Conservation (phyloP, 2,797 vertebrate species). For the Rhinophrynus dorsalis region DNA sequence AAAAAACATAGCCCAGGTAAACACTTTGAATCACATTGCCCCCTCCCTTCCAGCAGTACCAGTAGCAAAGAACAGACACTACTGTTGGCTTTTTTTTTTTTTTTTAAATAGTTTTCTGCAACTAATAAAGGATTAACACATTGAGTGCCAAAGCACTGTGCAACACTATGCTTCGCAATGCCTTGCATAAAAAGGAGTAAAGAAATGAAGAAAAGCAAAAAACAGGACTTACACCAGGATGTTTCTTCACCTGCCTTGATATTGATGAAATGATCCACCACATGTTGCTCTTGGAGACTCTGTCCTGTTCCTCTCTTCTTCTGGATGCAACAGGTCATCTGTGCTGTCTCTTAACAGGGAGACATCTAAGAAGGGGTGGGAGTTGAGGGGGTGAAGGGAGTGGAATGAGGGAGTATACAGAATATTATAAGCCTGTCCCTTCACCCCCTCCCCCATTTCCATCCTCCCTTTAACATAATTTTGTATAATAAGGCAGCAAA, state of each 20-base stretch:
- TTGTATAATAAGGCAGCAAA: slow-evolving; percentile 14
- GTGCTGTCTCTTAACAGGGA: slow-evolving; percentile 3
- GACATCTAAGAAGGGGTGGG: slow-evolving; percentile 13
- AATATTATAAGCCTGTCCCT: slow-evolving; percentile 14
- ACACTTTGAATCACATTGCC: no score
- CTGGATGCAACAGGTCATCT: slow-evolving; percentile 30
- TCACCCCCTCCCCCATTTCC: slow-evolving; percentile 2
- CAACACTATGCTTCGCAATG: no score
- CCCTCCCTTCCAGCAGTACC: no score
- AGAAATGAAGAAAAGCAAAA: background rate
- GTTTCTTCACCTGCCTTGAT: slow-evolving; percentile 61
- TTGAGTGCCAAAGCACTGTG: no score
- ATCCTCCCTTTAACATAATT: slow-evolving; percentile 28
- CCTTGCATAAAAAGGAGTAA: no score
- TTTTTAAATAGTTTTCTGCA: no score
- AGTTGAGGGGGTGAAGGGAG: background rate
- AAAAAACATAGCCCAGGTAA: no score
- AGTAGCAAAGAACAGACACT: no score
- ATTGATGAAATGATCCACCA: slow-evolving; percentile 33
- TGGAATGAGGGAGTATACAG: slow-evolving; percentile 28
- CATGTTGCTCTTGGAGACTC: slow-evolving; percentile 6
- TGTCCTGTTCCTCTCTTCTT: background rate
- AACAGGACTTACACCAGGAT: slow-evolving; percentile 67
- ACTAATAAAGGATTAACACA: no score
- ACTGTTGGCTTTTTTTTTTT: no score